phyloP scores from a whole-genome alignment of 2,888 invertebrate genomes.

The Ariolimax columbianus region DNA sequence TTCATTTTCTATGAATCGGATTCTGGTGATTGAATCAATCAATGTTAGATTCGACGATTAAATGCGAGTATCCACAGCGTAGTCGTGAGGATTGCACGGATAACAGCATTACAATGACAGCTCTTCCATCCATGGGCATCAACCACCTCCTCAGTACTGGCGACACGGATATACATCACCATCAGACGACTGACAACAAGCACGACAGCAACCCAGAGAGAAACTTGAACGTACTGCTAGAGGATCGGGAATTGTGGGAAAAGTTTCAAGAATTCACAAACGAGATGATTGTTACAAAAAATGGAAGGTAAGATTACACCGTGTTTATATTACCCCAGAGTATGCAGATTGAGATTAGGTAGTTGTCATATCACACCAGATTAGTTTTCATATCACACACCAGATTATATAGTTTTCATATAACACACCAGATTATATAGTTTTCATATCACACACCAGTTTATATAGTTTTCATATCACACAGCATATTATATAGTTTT shows the following conservation, averaged over 20 bases:
- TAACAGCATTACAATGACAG: conserved; percentile 37
- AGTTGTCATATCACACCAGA: too few species aligned
- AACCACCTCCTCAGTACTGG: conserved; percentile 73
- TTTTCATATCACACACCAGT: too few species aligned
- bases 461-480: too few species aligned
- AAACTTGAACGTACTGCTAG: conserved; percentile 81
- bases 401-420: too few species aligned
- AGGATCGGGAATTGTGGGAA: conserved; percentile 95
- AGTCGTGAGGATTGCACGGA: conserved; percentile 50
- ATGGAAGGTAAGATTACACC: conserved; percentile 96
- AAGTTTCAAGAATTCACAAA: conserved; percentile 96
- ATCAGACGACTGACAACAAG: conserved; percentile 6
- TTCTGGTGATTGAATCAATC: conserved; percentile 32
- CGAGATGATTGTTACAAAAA: conserved; percentile 99
- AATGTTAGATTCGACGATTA: conserved; percentile 67
- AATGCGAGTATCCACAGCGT: conserved; percentile 58
- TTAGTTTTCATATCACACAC: too few species aligned
- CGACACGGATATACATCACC: conserved; percentile 51
- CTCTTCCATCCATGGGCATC: conserved; percentile 66
- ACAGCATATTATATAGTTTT: too few species aligned
- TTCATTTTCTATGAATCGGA: too few species aligned
- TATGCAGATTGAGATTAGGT: too few species aligned
- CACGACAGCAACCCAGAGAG: conserved; percentile 69
- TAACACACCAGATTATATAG: too few species aligned
- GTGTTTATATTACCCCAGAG: too few species aligned